Evolutionary conservation across 2,888 invertebrate genomes (phyloP), one percentile per base, ranked within the genome.

Genomic region (Laspeyria flexula): DNA sequence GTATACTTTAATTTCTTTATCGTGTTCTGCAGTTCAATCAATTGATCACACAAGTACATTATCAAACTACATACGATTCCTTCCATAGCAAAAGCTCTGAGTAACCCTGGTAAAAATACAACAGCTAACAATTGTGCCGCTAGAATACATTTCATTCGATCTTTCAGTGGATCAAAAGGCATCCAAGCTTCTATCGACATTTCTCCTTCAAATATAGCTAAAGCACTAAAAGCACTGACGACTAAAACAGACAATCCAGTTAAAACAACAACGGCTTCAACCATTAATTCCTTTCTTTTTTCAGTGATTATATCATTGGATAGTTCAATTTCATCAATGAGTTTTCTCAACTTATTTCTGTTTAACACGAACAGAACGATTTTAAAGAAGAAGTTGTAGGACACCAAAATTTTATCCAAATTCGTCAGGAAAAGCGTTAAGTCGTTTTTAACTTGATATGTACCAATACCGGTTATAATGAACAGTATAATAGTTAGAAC

Each of bases 21-120:
- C 16, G 72, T 68, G 0, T 52, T 30, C 47, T 89, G 88, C 30
- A 90, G 47, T 12, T 80, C 75, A 1, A 74, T 53, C n/a, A 90
- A 48, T 50, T 90, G 90, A 38, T 90, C 88, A 43, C 88, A 85
- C 29, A 90, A 46, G 50, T 90, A 90, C 75, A 90, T 81, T 1
- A 85, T 65, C 16, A 89, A 58, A 30, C 88, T 84, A 55, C 88
- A 87, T 0, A 90, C 75, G 1, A 89, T 70, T 0, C 88, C 88
- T 65, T 90, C 86, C 66, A 90, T 83, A 0, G 82, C 83, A 27
- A 83, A 78, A 0, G 78, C 84, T 64, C 90, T 72, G 15, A 75
- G 78, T 0, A 77, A 45, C 21, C 75, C 75, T 1, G 87, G 86
- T 0, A 83, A 56, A 21, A 87, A 79, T 0, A 75, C 46, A 0